Evolutionary conservation across 1,140 invertebrate genomes (phyloP).

Genomic region (Phthorimaea operculella): DNA sequence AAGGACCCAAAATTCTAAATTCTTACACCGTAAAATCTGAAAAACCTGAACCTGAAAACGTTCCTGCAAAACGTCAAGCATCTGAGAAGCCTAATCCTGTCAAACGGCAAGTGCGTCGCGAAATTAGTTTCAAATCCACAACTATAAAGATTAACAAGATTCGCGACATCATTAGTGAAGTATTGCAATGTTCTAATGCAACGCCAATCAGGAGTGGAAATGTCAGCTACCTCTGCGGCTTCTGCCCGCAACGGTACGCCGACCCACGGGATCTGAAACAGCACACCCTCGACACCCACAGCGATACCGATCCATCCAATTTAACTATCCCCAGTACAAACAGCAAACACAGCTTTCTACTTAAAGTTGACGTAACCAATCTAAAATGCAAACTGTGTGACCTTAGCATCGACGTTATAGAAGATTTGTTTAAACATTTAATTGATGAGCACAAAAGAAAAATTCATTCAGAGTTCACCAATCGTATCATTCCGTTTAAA

Average conservation of each 20-base stretch:
- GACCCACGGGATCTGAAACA: slow-evolving; percentile 25
- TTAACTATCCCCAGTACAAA: neutral
- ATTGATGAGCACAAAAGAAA: slow-evolving; percentile 15
- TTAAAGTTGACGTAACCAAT: slow-evolving; percentile 30
- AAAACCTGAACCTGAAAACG: too few relatives aligned
- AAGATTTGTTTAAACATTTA: slow-evolving; percentile 22
- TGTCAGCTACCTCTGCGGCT: slow-evolving; percentile 29
- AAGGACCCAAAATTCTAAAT: neutral
- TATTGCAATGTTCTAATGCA: slow-evolving; percentile 34
- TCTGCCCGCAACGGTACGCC: slow-evolving; percentile 22
- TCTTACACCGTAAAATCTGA: too few relatives aligned
- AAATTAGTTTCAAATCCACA: neutral
- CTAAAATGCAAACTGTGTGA: slow-evolving; percentile 24
- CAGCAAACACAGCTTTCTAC: slow-evolving; percentile 10
- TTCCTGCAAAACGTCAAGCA: too few relatives aligned
- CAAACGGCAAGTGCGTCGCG: too few relatives aligned
- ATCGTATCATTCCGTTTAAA: slow-evolving; percentile 24
- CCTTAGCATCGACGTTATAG: slow-evolving; percentile 9
- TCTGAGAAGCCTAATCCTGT: neutral
- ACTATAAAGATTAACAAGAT: slow-evolving; percentile 28
- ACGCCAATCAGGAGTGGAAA: slow-evolving; percentile 29
- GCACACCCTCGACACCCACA: slow-evolving; percentile 24
- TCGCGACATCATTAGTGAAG: slow-evolving; percentile 21
- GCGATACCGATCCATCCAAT: slow-evolving; percentile 1
- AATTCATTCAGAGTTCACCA: slow-evolving; percentile 20